Evolutionary conservation across 2,113 vertebrate genomes (phyloP), one percentile per base, ranked within the genome.

Genomic region (Montifringilla adamsi): DNA sequence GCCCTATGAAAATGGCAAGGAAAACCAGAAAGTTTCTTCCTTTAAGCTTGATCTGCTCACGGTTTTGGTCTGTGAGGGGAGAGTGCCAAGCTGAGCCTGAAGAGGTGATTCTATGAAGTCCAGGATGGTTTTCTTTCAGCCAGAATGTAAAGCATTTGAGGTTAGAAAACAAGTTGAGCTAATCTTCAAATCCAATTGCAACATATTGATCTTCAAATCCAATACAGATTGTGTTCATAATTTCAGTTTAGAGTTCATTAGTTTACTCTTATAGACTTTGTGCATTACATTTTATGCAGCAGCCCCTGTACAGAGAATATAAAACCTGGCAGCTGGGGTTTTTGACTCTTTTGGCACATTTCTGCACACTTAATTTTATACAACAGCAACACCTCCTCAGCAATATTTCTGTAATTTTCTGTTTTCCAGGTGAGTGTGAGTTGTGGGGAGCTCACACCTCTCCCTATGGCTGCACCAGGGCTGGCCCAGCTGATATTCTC

Each of bases 181-280:
- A 62, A 86, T 89, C 43, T 87, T 94, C 58, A 87, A 88, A 85
- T 58, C 31, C 52, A 64, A 55, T 92, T 92, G 47, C 49, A 84
- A 59, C 63, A n/a, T 67, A 82, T 87, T 9, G 37, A 89, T 94
- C 87, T 81, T 91, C 87, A 90, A 74, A 82, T 50, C 13, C 56
- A 63, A 30, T 82, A 85, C 9, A 86, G 72, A 30, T 41, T 56
- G 79, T 76, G 49, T 76, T 83, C 41, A 35, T 92, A 63, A 88
- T 94, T 94, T 85, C 75, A 93, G 33, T 53, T 92, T 79, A 56
- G 72, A 73, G 46, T 73, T 93, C 67, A 59, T 93, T 90, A 78
- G n/a, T 59, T 79, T 47, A 64, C 33, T 72, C 44, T 78, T 26
- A 27, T 30, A 47, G 21, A 33, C 49, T 60, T 79, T 7, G 11